Evolutionary conservation across 2,888 invertebrate species (phyloP), one percentile per base, ranked within the genome.

Genomic region (Melangyna quadrimaculata): DNA sequence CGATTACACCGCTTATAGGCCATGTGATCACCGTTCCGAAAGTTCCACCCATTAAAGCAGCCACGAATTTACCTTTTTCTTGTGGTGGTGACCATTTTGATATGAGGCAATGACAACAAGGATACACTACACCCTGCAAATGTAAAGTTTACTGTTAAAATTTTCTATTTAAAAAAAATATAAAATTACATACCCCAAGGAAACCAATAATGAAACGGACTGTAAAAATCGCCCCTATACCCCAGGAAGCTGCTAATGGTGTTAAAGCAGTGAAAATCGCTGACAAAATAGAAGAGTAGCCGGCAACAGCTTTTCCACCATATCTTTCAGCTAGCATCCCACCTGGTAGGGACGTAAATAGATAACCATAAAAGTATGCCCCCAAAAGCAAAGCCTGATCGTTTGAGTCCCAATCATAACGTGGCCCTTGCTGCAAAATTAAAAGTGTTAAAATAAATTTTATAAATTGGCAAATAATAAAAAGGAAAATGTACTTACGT

Each of bases 11-110:
- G 35, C 95, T 94, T 2, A 95, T 90, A 0, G 95, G 95, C 94
- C 95, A 95, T 0, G 95, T 95, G 1, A 95, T 91, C 1, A 95
- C 94, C 0, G 95, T 95, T 17, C 91, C 96, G 71, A 96, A 93
- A 0, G 95, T 95, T 6, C 96, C 96, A 12, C 96, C 96, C 93
- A 95, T 94, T 88, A 96, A 92, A 0, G 95, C 94, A 88, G 95
- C 94, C 0, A 96, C 93, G 89, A 96, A 96, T 89, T 95, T 95
- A 9, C 95, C 94, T 89, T 95, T 95, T 89, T 96, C 96, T n/a
- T 94, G 93, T 1, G 96, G 95, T 0, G 96, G 96, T 0, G 95
- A 93, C 96, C 96, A 96, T 88, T 94, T 93, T 0, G 96, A 95
- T 5, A 96, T 94, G 78, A 96, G 89, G 4, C 93, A 94, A 87